Evolutionary conservation across 1,140 invertebrate species (phyloP).

Genomic region (Wasmannia auropunctata): DNA sequence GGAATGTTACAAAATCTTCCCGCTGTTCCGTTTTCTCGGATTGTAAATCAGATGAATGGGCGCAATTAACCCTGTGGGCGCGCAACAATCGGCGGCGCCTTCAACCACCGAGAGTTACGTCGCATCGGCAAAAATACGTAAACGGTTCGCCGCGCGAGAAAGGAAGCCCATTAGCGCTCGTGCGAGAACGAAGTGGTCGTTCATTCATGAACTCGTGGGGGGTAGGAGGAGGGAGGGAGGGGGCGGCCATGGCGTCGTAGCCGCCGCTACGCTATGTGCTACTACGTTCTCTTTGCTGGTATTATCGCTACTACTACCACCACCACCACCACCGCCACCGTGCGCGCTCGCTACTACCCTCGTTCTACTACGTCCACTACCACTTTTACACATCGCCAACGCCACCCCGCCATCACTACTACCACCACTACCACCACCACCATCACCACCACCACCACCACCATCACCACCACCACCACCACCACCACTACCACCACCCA

Average conservation of each 20-base stretch:
- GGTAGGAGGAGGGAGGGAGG: too few relatives aligned
- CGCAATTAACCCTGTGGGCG: constrained; percentile 14
- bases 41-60: constrained; percentile 9
- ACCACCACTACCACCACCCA: neutral
- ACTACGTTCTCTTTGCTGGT: constrained; percentile 58
- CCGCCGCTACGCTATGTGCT: constrained; percentile 51
- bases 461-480: constrained; percentile 34
- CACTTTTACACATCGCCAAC: constrained; percentile 47
- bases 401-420: constrained; percentile 32
- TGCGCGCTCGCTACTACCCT: neutral
- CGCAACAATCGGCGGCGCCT: constrained; percentile 36
- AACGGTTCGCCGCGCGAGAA: constrained; percentile 67
- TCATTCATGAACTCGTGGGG: constrained; percentile 82
- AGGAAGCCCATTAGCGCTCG: constrained; percentile 77
- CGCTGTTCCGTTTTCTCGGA: neutral
- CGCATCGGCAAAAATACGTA: constrained; percentile 65
- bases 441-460: neutral
- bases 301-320: constrained; percentile 42
- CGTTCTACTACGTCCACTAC: constrained; percentile 26
- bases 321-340: neutral
- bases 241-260: constrained; percentile 67
- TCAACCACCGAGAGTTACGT: constrained; percentile 33
- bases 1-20: neutral
- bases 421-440: too few relatives aligned
- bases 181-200: constrained; percentile 77